Evolutionary conservation across 2,797 vertebrate genomes (phyloP).

Genomic region (Tragopan temminckii): DNA sequence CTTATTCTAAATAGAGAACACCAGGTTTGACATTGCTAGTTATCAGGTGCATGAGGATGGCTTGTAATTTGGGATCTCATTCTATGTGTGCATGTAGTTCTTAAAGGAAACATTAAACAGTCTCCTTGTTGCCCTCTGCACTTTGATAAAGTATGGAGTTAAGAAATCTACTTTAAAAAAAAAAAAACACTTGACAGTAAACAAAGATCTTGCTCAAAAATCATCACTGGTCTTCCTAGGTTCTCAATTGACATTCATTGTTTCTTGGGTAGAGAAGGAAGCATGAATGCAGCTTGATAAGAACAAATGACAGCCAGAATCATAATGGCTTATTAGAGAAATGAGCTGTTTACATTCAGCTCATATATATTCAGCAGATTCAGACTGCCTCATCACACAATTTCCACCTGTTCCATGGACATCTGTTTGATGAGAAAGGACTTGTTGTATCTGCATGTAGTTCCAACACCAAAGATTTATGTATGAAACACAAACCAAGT

Average conservation of each 20-base stretch:
- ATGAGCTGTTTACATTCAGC: neutral
- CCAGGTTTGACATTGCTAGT: neutral
- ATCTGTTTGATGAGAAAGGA: neutral
- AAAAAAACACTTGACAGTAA: neutral
- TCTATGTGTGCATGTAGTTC: rapidly evolving
- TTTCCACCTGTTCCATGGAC: neutral
- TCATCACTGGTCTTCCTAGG: neutral
- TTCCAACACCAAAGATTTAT: neutral
- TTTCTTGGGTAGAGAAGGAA: neutral
- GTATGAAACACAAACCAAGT: neutral
- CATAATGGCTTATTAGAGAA: neutral
- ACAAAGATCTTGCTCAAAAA: neutral
- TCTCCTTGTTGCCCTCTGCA: neutral
- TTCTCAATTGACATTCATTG: neutral
- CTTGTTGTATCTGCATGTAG: neutral
- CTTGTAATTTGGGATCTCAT: neutral
- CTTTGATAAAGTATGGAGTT: neutral
- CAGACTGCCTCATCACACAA: neutral
- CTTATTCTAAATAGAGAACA: neutral
- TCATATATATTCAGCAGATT: neutral
- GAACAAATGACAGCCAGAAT: neutral
- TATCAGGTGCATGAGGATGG: rapidly evolving
- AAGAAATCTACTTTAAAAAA: neutral
- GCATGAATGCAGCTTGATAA: neutral
- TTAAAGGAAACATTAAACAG: neutral